phyloP scores from a whole-genome alignment of 2,888 invertebrate genomes.

The Neria commutata region DNA sequence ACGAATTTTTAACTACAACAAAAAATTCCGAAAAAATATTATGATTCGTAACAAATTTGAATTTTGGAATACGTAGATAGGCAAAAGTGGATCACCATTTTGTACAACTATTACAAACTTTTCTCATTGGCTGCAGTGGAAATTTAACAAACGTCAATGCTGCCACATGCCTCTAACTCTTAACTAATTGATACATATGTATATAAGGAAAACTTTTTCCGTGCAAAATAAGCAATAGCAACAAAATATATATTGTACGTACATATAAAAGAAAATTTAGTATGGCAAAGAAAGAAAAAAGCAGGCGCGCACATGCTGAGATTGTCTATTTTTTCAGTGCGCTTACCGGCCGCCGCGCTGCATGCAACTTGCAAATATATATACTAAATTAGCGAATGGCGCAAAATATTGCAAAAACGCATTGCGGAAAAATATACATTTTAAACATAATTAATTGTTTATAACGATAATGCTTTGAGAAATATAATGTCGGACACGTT shows the following conservation, averaged over 20 bases:
- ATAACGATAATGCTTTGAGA: neutral
- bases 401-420: neutral
- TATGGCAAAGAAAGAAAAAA: neutral
- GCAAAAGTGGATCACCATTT: too few species aligned
- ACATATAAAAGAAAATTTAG: neutral
- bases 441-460: conserved; percentile 13
- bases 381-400: neutral
- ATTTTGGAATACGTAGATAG: too few species aligned
- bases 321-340: too few species aligned
- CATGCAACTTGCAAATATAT: neutral
- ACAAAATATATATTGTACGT: neutral
- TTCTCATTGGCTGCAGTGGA: neutral
- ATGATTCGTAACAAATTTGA: too few species aligned
- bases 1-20: too few species aligned
- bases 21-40: too few species aligned
- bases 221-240: neutral
- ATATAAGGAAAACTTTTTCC: conserved; percentile 24
- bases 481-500: neutral
- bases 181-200: conserved; percentile 16
- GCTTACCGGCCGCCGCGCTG: too few species aligned
- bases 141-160: neutral
- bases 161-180: neutral
- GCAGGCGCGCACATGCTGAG: too few species aligned
- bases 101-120: too few species aligned
- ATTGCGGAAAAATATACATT: conserved; percentile 9